Conservation (phyloP, 2,888 invertebrate genomes). For the Crematogaster levior region DNA sequence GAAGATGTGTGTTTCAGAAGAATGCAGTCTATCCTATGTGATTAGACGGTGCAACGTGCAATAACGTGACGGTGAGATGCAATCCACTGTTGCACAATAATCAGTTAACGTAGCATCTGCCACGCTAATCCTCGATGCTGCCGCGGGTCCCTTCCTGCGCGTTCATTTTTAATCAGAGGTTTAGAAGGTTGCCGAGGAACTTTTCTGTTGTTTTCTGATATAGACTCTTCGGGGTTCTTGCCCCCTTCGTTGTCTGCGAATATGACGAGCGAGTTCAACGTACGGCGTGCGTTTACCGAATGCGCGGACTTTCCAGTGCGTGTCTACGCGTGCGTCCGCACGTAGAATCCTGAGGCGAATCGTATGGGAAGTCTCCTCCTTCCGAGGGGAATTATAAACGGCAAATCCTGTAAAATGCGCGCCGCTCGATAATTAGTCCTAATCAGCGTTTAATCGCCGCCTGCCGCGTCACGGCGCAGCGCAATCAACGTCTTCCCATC, state of each 20-base stretch:
- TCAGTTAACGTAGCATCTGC: constrained; percentile 25
- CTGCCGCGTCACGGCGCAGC: constrained; percentile 31
- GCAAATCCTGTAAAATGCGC: constrained; percentile 43
- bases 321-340: constrained; percentile 67
- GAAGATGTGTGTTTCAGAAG: constrained; percentile 40
- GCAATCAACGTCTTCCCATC: constrained; percentile 34
- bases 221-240: constrained; percentile 19
- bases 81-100: constrained; percentile 5
- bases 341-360: constrained; percentile 61
- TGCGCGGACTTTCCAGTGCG: constrained; percentile 61
- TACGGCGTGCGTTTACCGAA: constrained; percentile 64
- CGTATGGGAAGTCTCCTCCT: constrained; percentile 47
- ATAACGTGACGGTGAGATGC: constrained; percentile 5
- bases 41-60: constrained; percentile 31
- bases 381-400: constrained; percentile 54
- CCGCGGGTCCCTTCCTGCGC: neutral
- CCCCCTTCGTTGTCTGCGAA: constrained; percentile 16
- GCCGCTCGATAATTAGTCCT: constrained; percentile 69
- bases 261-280: constrained; percentile 63
- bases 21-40: constrained; percentile 36
- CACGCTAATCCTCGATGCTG: neutral
- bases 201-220: neutral
- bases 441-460: constrained; percentile 66
- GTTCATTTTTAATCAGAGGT: constrained; percentile 35
- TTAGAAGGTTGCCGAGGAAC: neutral